Base-by-base conservation (phyloP, 2,797 vertebrate species). In the Lates japonicus region DNA sequence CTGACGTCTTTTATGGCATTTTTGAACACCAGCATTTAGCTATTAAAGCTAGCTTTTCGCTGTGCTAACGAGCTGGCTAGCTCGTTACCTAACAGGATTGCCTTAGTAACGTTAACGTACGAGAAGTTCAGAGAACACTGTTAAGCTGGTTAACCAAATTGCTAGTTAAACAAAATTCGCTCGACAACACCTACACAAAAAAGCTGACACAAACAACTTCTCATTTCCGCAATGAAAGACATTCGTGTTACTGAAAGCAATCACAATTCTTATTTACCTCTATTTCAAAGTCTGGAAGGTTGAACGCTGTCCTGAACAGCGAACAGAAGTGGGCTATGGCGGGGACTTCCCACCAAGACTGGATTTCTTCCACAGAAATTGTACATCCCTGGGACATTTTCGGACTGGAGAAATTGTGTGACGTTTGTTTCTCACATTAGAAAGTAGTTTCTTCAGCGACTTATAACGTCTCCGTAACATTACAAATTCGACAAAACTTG, bases 251-350 rank as follows among this genome's bases (percentile, higher is more conserved):
- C 2, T 7, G 0, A 3, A 49, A 58, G 7, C 5, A 2, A 10
- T 2, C 2, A 29, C 31, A 7, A 5, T 19, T 46, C 1, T n/a
- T 13, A 48, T 95, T 96, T 96, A 98, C 98, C 97, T 99, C 97
- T 76, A 98, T 99, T 95, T 98, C 97, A 93, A 98, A 98, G 96
- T 99, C 98, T 10, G 98, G 98, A 73, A 99, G 96, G 74, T 95
- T 96, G 95, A 99, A 99, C 55, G 98, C 97, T 29, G 97, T 97
- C 95, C 98, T 97, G 95, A 99, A 99, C 78, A 99, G 96, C 39
- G 97, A 99, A 90, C 98, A 99, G 96, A 99, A 98, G 96, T 99
- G 98, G 76, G 98, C 98, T 94, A 99, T 97, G 96, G 98, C 97
- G 95, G 98, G 98, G 88, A 98, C 97, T 97, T 98, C 97, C 98